Evolutionary conservation across 2,888 invertebrate species (phyloP), one percentile per base, ranked within the genome.

Genomic region (Lithophane semibrunnea): DNA sequence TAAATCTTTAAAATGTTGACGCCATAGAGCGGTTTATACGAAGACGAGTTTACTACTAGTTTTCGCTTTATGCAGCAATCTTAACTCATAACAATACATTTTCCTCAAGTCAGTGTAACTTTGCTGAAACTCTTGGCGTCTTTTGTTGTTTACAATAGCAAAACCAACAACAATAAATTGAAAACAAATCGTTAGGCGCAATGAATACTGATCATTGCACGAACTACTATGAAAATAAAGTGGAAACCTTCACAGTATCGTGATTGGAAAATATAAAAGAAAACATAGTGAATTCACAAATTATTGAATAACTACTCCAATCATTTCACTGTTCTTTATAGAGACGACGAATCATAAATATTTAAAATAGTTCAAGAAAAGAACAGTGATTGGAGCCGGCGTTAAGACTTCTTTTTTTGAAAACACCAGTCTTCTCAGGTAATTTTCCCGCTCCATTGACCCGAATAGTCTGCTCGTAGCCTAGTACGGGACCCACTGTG

Each of bases 361-460:
- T 75, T 76, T 61, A 73, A 78, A 73, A 66, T 18, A 49, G 18
- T 37, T 54, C 3, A 60, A 37, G 37, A 37, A 37, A 37, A 37
- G 64, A 70, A 65, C 54, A 74, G 68, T 77, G 73, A 85, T 85
- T 79, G 73, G 72, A 77, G 42, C 56, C 64, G 58, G 58, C 24
- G 75, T 75, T 73, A 54, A 73, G 44, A 63, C 47, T 60, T 56
- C 8, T 44, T 77, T 83, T 83, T 84, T 82, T 73, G 56, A 81
- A 61, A 79, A 81, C 80, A 73, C 64, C 65, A 56, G 75, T 80
- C 71, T 84, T 92, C 91, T 90, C 91, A 92, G 92, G 92, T 94
- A 93, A 94, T 93, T 92, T 92, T 88, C 88, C 73, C 90, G 92
- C 93, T 94, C 93, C 92, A 94, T 94, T 95, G 95, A 96, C 95